These are phyloP conservation scores for Thelaira solivaga DNA, from an alignment of 2,888 invertebrate species.

Conservation along the genomic window DNA sequence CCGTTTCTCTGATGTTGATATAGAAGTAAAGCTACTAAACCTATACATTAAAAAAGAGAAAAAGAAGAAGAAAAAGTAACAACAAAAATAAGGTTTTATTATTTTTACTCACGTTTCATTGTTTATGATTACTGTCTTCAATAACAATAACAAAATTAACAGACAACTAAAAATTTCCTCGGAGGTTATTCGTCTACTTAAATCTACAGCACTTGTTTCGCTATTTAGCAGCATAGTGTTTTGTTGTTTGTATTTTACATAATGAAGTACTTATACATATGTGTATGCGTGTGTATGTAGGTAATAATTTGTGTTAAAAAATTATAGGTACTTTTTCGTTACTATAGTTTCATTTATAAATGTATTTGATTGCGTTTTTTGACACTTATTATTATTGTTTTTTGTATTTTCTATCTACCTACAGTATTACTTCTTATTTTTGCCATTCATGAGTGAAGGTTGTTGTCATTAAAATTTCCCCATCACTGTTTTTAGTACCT, in stretches of 20 bases:
- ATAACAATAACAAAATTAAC: background rate
- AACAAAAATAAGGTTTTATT: constrained; percentile 9
- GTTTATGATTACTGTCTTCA: background rate
- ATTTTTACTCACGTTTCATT: background rate
- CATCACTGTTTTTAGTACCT: background rate
- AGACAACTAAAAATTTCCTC: constrained; percentile 18
- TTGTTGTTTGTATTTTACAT: no score
- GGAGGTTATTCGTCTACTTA: background rate
- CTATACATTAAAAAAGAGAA: no score
- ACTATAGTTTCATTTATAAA: constrained; percentile 1
- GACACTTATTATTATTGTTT: background rate
- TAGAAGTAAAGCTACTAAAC: no score
- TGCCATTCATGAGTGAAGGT: constrained; percentile 29
- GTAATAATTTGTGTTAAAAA: background rate
- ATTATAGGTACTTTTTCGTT: background rate
- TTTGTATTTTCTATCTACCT: constrained; percentile 6
- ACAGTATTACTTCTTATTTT: background rate
- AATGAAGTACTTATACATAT: no score
- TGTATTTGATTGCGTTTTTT: background rate
- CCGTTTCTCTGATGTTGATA: constrained; percentile 31
- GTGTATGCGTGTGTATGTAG: no score
- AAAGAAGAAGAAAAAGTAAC: constrained; percentile 1
- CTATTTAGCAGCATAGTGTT: constrained; percentile 9
- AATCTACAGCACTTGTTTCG: background rate
- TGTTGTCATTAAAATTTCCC: constrained; percentile 40